Percentiles rank a stretch among this genome's conserved stretches.
phyloP scores from a whole-genome alignment of 2,797 vertebrate species.

The Trachurus trachurus region DNA sequence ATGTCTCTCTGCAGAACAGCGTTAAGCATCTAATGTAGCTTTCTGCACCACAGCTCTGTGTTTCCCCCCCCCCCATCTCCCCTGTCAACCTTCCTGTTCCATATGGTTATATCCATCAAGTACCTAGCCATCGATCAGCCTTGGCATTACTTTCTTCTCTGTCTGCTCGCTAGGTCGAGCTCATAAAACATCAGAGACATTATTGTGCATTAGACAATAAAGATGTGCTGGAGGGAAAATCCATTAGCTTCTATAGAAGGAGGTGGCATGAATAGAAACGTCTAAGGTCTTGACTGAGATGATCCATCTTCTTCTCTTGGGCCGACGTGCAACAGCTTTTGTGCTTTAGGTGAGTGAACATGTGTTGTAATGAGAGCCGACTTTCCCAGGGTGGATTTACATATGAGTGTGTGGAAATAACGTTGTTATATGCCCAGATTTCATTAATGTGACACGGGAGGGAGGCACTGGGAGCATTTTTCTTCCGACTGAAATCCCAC shows the following conservation, averaged over 20 bases:
- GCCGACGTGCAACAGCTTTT: constrained; percentile 50
- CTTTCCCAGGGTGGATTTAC: constrained; percentile 45
- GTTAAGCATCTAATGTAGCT: constrained; percentile 60
- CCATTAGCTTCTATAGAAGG: constrained; percentile 74
- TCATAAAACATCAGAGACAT: constrained; percentile 79
- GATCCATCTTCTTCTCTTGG: constrained; percentile 73
- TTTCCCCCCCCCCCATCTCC: constrained; percentile 47
- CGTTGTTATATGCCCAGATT: constrained; percentile 7
- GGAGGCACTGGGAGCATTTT: constrained; percentile 26
- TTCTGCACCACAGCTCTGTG: constrained; percentile 38
- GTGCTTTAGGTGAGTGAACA: constrained; percentile 60
- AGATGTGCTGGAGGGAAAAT: constrained; percentile 74
- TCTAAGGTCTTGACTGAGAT: constrained; percentile 64
- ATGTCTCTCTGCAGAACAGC: constrained; percentile 49
- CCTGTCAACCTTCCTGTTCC: constrained; percentile 67
- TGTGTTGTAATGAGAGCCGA: constrained; percentile 37
- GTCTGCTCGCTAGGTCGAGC: constrained; percentile 70
- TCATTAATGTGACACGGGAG: constrained; percentile 39
- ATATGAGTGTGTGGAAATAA: constrained; percentile 28
- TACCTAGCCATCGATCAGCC: constrained; percentile 74
- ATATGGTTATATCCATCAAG: constrained; percentile 76
- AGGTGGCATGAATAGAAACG: constrained; percentile 73
- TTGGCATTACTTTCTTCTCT: constrained; percentile 70
- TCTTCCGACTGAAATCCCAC: constrained; percentile 22
- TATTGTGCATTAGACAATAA: constrained; percentile 82